These are phyloP conservation scores for Esox niger DNA, from an alignment of 2,113 vertebrate genomes.

Conservation along the genomic window DNA sequence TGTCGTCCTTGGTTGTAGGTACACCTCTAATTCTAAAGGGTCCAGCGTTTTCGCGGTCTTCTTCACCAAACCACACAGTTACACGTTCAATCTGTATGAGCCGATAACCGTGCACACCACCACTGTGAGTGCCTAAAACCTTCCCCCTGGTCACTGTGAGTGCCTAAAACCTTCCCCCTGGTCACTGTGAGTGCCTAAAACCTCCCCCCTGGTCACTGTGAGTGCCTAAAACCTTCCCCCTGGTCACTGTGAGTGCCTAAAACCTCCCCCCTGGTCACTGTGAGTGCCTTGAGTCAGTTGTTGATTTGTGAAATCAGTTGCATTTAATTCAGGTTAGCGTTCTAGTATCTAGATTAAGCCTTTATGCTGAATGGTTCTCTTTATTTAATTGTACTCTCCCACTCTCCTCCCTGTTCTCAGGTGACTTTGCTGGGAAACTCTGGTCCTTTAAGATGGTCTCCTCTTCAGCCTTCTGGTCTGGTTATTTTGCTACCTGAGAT, in stretches of 20 bases:
- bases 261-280: not conserved
- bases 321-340: not conserved
- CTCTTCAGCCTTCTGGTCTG: slow-evolving; percentile 58
- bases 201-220: not conserved
- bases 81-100: slow-evolving; percentile 54
- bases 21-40: slow-evolving; percentile 74
- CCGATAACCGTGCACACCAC: slow-evolving; percentile 60
- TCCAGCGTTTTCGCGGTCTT: slow-evolving; percentile 74
- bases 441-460: slow-evolving; percentile 74
- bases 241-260: slow-evolving; percentile 64
- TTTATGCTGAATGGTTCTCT: not conserved
- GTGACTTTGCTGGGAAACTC: slow-evolving; percentile 77
- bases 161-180: no score
- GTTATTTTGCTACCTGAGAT: slow-evolving; percentile 72
- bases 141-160: not conserved
- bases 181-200: slow-evolving; percentile 60
- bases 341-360: not conserved
- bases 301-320: not conserved
- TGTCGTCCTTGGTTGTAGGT: slow-evolving; percentile 60
- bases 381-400: slow-evolving; percentile 1
- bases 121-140: slow-evolving; percentile 57
- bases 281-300: no score
- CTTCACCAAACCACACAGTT: slow-evolving; percentile 65
- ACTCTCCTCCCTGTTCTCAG: slow-evolving; percentile 52
- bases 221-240: slow-evolving; percentile 52